phyloP scores from a whole-genome alignment of 2,113 vertebrate species.

The Antigone vipio region DNA sequence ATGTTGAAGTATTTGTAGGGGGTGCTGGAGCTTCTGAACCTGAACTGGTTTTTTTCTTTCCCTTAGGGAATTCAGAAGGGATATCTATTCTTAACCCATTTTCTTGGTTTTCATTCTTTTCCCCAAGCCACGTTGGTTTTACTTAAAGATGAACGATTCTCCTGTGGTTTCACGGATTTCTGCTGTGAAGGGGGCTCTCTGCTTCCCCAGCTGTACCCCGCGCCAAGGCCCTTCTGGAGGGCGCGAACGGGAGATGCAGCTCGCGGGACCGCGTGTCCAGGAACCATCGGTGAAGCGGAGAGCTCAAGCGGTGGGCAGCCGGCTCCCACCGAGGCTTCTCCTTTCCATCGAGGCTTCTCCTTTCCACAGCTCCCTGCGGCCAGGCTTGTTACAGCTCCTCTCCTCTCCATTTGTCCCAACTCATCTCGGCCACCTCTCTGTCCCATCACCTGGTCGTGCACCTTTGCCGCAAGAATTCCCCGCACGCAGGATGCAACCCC shows the following conservation, averaged over 20 bases:
- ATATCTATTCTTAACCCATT: neutral
- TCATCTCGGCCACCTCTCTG: neutral
- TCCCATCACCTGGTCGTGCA: accelerated
- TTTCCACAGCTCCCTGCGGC: neutral
- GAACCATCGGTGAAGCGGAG: neutral
- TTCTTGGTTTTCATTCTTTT: neutral
- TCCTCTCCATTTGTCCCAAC: neutral
- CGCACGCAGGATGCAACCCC: accelerated
- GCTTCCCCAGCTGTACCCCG: too few relatives aligned
- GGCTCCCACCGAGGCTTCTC: neutral
- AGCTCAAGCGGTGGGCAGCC: accelerated
- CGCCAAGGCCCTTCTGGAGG: neutral
- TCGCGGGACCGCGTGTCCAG: accelerated
- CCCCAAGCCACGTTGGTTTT: neutral
- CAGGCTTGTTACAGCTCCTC: neutral
- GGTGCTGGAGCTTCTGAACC: neutral
- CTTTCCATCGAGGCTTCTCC: neutral
- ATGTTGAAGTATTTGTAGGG: neutral
- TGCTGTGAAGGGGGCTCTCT: neutral
- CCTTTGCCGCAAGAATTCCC: neutral
- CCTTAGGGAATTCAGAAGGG: neutral
- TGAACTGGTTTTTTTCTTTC: neutral
- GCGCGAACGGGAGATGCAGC: accelerated
- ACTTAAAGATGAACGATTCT: neutral
- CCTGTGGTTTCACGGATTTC: neutral